phyloP scores from a whole-genome alignment of 2,888 invertebrate species.

The Drosophila acutilabella region DNA sequence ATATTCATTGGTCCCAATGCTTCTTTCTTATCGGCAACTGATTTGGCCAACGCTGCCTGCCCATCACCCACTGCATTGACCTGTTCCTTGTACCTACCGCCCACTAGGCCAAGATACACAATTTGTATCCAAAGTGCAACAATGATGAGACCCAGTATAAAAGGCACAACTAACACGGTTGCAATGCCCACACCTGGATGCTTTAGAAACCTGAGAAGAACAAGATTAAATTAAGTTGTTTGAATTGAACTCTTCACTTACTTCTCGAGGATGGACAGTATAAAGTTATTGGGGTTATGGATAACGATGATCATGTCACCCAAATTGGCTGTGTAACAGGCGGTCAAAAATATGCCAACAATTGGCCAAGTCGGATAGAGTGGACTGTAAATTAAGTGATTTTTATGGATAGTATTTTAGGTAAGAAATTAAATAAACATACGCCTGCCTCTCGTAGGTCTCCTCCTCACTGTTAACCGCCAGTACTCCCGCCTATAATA shows the following conservation, averaged over 20 bases:
- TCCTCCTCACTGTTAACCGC: slow-evolving; percentile 37
- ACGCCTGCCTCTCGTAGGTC: slow-evolving; percentile 57
- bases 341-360: slow-evolving; percentile 55
- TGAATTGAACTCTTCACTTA: slow-evolving; percentile 9
- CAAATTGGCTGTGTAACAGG: slow-evolving; percentile 44
- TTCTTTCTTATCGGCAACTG: slow-evolving; percentile 15
- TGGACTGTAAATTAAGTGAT: slow-evolving; percentile 13
- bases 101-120: slow-evolving; percentile 40
- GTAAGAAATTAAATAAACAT: slow-evolving; percentile 19
- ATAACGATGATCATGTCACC: slow-evolving; percentile 55
- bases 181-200: neutral
- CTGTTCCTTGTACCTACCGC: slow-evolving; percentile 13
- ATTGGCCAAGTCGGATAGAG: slow-evolving; percentile 61
- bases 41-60: neutral
- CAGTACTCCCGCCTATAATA: slow-evolving; percentile 46
- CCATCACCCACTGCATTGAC: neutral
- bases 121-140: slow-evolving; percentile 53
- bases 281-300: slow-evolving; percentile 48
- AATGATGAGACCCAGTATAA: slow-evolving; percentile 27
- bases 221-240: too few relatives aligned
- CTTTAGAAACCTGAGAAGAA: neutral
- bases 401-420: too few relatives aligned
- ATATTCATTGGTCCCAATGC: slow-evolving; percentile 36
- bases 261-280: slow-evolving; percentile 4
- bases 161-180: neutral